Conservation (phyloP, 2,888 invertebrate genomes). For the Drosophila neotestacea region DNA sequence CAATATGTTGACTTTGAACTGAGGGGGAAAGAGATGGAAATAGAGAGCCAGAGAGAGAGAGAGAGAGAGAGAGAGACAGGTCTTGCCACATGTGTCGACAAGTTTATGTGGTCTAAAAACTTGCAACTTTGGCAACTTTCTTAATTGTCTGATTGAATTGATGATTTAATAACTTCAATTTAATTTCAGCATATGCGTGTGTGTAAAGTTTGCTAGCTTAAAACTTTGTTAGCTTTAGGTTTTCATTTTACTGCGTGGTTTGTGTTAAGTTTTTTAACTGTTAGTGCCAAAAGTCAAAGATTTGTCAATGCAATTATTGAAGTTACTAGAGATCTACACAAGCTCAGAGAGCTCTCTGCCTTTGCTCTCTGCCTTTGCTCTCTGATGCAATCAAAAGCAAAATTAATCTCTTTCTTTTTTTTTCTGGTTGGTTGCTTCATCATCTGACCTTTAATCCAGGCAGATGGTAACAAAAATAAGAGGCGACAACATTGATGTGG, state of each 20-base stretch:
- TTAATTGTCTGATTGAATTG: constrained; percentile 85
- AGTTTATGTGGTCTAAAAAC: constrained; percentile 72
- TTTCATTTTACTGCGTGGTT: constrained; percentile 63
- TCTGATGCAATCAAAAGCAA: constrained; percentile 50
- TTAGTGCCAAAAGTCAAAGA: constrained; percentile 63
- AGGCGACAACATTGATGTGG: constrained; percentile 79
- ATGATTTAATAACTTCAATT: constrained; percentile 84
- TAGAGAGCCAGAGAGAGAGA: background rate
- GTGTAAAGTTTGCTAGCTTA: constrained; percentile 47
- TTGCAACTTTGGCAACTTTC: constrained; percentile 73
- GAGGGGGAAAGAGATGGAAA: background rate
- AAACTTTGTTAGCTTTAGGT: constrained; percentile 65
- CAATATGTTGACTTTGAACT: constrained; percentile 39
- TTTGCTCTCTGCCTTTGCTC: constrained; percentile 7
- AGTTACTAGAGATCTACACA: constrained; percentile 30
- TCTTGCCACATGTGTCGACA: constrained; percentile 63
- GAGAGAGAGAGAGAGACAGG: background rate
- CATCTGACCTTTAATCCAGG: constrained; percentile 67
- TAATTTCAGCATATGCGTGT: constrained; percentile 65
- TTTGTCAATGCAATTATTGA: constrained; percentile 66
- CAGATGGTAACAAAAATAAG: constrained; percentile 68
- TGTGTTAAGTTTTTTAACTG: constrained; percentile 62
- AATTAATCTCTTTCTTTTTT: constrained; percentile 48
- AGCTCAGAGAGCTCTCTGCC: background rate
- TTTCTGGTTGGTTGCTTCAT: background rate